These are phyloP conservation scores for Merluccius polli DNA, from an alignment of 2,797 vertebrate genomes.

Conservation along the genomic window DNA sequence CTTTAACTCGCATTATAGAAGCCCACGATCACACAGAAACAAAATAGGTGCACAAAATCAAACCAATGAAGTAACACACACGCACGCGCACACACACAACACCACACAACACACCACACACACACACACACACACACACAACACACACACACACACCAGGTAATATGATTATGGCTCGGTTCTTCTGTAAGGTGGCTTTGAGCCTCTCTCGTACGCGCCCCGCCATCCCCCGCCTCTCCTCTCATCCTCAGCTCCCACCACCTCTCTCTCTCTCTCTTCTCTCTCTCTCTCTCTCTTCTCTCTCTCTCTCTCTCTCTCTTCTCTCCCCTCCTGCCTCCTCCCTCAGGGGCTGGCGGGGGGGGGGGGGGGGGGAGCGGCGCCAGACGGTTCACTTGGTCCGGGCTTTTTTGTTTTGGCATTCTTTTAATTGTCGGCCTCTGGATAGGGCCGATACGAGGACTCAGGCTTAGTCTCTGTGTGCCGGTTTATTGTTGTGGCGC, in stretches of 20 bases:
- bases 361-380: too few relatives aligned
- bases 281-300: too few relatives aligned
- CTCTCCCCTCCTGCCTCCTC: conserved; percentile 21
- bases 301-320: not conserved
- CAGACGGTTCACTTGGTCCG: conserved; percentile 51
- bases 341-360: conserved; percentile 12
- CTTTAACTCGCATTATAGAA: not conserved
- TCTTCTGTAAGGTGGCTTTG: not conserved
- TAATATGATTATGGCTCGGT: not conserved
- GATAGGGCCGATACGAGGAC: conserved; percentile 66
- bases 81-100: too few relatives aligned
- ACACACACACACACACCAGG: too few relatives aligned
- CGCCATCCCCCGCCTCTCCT: not conserved
- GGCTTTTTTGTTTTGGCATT: conserved; percentile 49
- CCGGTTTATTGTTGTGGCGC: conserved; percentile 69
- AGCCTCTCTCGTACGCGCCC: conserved; percentile 16
- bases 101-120: too few relatives aligned
- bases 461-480: conserved; percentile 66
- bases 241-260: conserved; percentile 1
- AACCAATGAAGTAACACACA: conserved; percentile 9
- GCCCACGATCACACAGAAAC: too few relatives aligned
- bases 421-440: conserved; percentile 67
- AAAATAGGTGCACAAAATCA: not conserved
- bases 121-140: too few relatives aligned
- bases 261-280: too few relatives aligned